A percentile compares a stretch with the other conserved stretches of the same genome.
These are phyloP conservation scores for Rostratula benghalensis DNA, from an alignment of 2,113 vertebrate species.

Conservation along the genomic window DNA sequence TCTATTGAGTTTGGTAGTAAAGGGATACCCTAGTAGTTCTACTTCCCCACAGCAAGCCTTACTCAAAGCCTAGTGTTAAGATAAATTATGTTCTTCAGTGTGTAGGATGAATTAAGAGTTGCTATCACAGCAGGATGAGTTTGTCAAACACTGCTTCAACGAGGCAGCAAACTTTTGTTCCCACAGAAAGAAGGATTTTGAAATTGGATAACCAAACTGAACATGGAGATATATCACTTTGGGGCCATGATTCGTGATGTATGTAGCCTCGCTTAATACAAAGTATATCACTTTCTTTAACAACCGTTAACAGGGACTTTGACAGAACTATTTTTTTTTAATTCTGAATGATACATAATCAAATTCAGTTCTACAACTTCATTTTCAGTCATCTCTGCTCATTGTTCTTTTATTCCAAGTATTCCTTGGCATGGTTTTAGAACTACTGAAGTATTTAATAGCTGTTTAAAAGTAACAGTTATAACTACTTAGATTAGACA, in stretches of 20 bases:
- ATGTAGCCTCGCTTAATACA: neutral
- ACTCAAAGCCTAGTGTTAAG: constrained; percentile 9
- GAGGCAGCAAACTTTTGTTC: neutral
- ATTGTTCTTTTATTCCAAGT: constrained; percentile 73
- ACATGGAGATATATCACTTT: neutral
- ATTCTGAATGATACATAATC: constrained; percentile 58
- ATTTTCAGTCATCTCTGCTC: constrained; percentile 70
- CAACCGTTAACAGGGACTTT: neutral
- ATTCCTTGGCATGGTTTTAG: constrained; percentile 68
- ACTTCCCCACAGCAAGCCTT: constrained; percentile 16
- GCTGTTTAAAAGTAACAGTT: constrained; percentile 35
- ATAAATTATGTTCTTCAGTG: constrained; percentile 19
- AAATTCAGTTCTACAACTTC: constrained; percentile 58
- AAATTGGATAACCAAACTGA: neutral
- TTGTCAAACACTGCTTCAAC: neutral
- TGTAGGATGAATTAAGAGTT: constrained; percentile 22
- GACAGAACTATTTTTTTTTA: constrained; percentile 48
- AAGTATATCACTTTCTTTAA: constrained; percentile 15
- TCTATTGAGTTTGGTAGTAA: neutral
- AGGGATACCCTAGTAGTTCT: constrained; percentile 4
- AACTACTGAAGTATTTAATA: constrained; percentile 64
- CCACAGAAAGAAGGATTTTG: neutral
- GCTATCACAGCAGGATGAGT: neutral
- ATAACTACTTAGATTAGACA: constrained; percentile 28
- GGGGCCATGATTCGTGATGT: neutral